These are phyloP conservation scores for Struthidea cinerea DNA, from an alignment of 2,113 vertebrate species.

Conservation along the genomic window DNA sequence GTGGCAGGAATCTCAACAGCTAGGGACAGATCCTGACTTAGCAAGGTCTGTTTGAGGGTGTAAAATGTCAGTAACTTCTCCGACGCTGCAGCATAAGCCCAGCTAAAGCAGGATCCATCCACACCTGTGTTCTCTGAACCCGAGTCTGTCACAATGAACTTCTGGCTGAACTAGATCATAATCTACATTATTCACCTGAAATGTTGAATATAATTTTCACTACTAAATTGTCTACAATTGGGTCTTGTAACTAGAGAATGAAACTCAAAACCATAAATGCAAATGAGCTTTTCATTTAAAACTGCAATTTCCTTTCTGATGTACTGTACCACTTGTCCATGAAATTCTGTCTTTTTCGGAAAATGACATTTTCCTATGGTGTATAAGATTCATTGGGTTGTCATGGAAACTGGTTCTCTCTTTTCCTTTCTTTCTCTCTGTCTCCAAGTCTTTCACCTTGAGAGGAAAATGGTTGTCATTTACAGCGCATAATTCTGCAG, in stretches of 20 bases:
- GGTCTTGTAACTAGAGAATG: slow-evolving; percentile 1
- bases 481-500: background rate
- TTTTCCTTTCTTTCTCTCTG: background rate
- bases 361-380: slow-evolving; percentile 34
- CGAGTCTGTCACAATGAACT: background rate
- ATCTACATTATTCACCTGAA: slow-evolving; percentile 24
- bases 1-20: slow-evolving; percentile 55
- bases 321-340: slow-evolving; percentile 15
- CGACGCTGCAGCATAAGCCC: background rate
- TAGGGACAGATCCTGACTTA: background rate
- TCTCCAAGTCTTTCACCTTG: slow-evolving; percentile 52
- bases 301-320: slow-evolving; percentile 26
- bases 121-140: background rate
- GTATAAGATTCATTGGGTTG: slow-evolving; percentile 29
- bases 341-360: slow-evolving; percentile 37
- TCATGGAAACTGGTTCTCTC: slow-evolving; percentile 51
- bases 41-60: background rate
- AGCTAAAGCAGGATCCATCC: background rate
- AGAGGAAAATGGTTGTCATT: slow-evolving; percentile 55
- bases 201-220: slow-evolving; percentile 16
- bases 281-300: slow-evolving; percentile 47
- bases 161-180: background rate
- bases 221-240: slow-evolving; percentile 11
- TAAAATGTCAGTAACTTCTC: background rate
- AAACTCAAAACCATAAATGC: slow-evolving; percentile 11